phyloP scores from a whole-genome alignment of 2,797 vertebrate species.

The Pelobates cultripes region DNA sequence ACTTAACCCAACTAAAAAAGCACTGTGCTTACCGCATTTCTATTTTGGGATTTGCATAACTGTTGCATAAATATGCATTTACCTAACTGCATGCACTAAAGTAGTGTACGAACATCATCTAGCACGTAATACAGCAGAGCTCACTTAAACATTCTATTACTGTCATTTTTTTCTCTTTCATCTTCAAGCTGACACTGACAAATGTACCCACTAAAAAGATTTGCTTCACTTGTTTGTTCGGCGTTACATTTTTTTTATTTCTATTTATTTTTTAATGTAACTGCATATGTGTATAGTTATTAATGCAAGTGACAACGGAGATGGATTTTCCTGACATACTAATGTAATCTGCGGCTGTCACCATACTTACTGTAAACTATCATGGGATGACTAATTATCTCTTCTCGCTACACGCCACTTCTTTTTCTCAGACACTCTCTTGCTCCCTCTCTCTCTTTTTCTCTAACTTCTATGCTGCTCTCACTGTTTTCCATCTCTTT shows the following conservation, averaged over 20 bases:
- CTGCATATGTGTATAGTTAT: not conserved
- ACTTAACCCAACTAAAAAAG: constrained; percentile 66
- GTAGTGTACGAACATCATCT: constrained; percentile 46
- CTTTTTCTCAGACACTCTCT: not conserved
- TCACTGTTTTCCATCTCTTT: too few species aligned
- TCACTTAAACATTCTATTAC: not conserved
- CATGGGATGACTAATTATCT: constrained; percentile 10
- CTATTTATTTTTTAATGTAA: not conserved
- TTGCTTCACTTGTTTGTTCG: constrained; percentile 37
- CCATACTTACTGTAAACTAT: constrained; percentile 6
- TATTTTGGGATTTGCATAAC: constrained; percentile 65
- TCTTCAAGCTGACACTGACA: constrained; percentile 10
- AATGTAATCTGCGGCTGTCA: not conserved
- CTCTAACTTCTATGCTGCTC: too few species aligned
- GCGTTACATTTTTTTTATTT: not conserved
- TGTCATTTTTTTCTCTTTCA: not conserved
- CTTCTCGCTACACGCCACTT: not conserved
- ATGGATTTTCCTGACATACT: constrained; percentile 29
- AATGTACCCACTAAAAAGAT: constrained; percentile 8
- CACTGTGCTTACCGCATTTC: constrained; percentile 62
- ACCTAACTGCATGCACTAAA: constrained; percentile 48
- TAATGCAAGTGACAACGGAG: constrained; percentile 24
- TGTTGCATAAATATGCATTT: constrained; percentile 61
- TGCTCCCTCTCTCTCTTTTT: not conserved
- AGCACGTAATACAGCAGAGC: not conserved